Base-by-base conservation (phyloP, 2,888 invertebrate genomes). In the Aplocera efformata region DNA sequence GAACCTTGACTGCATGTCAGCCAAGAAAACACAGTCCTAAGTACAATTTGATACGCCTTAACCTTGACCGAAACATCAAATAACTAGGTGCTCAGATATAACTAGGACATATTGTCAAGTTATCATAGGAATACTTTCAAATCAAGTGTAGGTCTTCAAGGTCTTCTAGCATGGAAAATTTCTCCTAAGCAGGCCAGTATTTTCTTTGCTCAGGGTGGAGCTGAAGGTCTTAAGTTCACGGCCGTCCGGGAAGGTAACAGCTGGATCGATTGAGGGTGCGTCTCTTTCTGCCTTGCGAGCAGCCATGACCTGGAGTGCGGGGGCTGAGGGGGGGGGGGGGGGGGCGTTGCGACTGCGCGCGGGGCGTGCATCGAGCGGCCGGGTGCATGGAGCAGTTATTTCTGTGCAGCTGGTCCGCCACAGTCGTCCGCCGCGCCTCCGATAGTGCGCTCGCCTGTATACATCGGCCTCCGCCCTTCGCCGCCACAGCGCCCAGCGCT, bases 381-480 rank as follows among this genome's bases (percentile, higher is more conserved):
- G 67, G 85, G 82, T 85, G 83, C 84, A 84, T 34, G 63, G 75
- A 83, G 83, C 84, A 82, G 83, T 81, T 88, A 88, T 86, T 88
- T 88, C 81, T 79, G 85, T 88, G 88, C 86, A 88, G 74, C 79
- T 71, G 63, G 47, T 63, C 50, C 52, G 60, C 63, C 81, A 67
- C 82, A 83, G 83, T 84, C 78, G 76, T 57, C 68, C 65, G 65
- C 63, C 74, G 82, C 79, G 79, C 76, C 75, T 81, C 76, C 71
- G 68, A 51, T 53, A 60, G 81, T 63, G 75, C 79, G 81, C 84
- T 67, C 82, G 84, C 57, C 56, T 63, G 52, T 49, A 55, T 68
- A 69, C 72, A 70, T 63, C 58, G 58, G 56, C 56, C 53, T 51
- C 58, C 64, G 58, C 59, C 68, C 55, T 66, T 66, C 71, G 71